phyloP scores from a whole-genome alignment of 2,797 vertebrate genomes.

The Pseudocheirus occidentalis region DNA sequence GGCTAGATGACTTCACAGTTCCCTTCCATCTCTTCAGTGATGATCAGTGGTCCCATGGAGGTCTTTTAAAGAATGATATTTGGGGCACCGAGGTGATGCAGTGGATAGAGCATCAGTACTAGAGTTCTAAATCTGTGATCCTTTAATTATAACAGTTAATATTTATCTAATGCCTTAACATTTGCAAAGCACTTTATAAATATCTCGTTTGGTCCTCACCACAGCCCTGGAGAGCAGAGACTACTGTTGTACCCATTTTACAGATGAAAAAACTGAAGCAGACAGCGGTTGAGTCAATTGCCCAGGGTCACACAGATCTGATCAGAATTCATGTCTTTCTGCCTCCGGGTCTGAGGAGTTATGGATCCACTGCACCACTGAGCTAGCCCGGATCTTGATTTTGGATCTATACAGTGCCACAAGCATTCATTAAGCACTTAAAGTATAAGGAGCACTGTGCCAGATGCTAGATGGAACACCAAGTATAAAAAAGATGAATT shows the following conservation, averaged over 20 bases:
- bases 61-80: not conserved
- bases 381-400: too few relatives aligned
- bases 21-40: not conserved
- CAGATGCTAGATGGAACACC: too few relatives aligned
- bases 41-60: not conserved
- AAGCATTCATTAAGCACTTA: too few relatives aligned
- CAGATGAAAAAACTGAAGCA: constrained; percentile 16
- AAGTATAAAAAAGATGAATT: too few relatives aligned
- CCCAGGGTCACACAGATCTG: not conserved
- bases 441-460: too few relatives aligned
- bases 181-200: not conserved
- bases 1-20: not conserved
- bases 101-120: not conserved
- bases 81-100: not conserved
- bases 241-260: not conserved
- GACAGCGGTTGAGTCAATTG: not conserved
- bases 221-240: not conserved
- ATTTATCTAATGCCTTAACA: not conserved
- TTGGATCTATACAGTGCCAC: too few relatives aligned
- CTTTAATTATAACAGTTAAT: too few relatives aligned
- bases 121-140: not conserved
- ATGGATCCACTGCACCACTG: too few relatives aligned
- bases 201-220: constrained; percentile 2
- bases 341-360: too few relatives aligned
- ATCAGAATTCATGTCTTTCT: too few relatives aligned